Evolutionary conservation across 2,113 vertebrate species (phyloP).

Genomic region (Dasyornis broadbenti): DNA sequence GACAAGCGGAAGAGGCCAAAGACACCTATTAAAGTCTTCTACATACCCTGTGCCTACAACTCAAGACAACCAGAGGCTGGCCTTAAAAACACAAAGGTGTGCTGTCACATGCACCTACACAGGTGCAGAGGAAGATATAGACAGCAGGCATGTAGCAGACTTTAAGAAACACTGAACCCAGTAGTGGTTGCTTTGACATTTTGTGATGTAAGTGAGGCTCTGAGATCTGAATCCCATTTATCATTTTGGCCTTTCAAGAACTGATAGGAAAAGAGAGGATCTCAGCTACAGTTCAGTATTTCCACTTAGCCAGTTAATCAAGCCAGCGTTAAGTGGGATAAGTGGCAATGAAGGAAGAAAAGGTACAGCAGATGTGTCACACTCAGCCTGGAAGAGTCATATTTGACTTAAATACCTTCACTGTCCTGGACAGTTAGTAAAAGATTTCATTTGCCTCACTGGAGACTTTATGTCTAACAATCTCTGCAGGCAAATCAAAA

Average conservation of each 20-base stretch:
- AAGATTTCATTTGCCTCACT: background rate
- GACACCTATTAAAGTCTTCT: background rate
- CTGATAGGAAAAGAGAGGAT: constrained; percentile 13
- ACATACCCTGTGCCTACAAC: background rate
- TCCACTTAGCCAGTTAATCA: constrained; percentile 40
- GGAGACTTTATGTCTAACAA: background rate
- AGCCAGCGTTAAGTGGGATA: background rate
- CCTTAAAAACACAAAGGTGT: background rate
- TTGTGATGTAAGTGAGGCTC: constrained; percentile 1
- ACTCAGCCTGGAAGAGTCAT: constrained; percentile 5
- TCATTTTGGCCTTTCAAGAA: constrained; percentile 32
- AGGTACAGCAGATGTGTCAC: background rate
- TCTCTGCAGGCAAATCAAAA: background rate
- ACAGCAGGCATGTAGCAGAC: background rate
- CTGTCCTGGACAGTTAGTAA: background rate
- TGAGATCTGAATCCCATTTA: constrained; percentile 24
- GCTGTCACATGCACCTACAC: background rate
- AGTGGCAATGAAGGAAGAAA: constrained; percentile 28
- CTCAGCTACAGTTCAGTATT: constrained; percentile 18
- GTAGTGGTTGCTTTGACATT: constrained; percentile 5
- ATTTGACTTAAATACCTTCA: constrained; percentile 40
- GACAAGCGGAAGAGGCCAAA: background rate
- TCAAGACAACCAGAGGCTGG: background rate
- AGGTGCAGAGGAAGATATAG: background rate
- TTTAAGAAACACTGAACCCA: background rate